These are phyloP conservation scores for Cataglyphis livida DNA, from an alignment of 2,888 invertebrate genomes.

Conservation along the genomic window DNA sequence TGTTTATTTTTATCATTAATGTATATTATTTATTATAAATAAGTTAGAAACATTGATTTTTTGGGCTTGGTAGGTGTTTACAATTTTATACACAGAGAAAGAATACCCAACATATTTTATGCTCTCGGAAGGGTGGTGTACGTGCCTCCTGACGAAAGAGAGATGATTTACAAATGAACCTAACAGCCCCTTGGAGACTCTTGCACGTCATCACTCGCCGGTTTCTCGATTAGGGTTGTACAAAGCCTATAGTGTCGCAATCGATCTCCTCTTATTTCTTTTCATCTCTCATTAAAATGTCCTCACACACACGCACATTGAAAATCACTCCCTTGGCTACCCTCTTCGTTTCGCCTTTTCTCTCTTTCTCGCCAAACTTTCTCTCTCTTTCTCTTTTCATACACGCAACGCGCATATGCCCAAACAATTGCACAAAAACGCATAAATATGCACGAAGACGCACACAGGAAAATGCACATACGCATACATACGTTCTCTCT, in stretches of 20 bases:
- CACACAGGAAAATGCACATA: slow-evolving; percentile 61
- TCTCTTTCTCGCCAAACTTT: slow-evolving; percentile 18
- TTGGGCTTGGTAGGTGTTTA: slow-evolving; percentile 84
- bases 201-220: slow-evolving; percentile 75
- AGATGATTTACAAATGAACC: slow-evolving; percentile 88
- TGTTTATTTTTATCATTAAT: slow-evolving; percentile 84
- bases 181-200: slow-evolving; percentile 81
- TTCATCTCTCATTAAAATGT: slow-evolving; percentile 67
- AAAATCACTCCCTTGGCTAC: slow-evolving; percentile 13
- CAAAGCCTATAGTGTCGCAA: slow-evolving; percentile 62
- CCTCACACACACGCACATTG: slow-evolving; percentile 45
- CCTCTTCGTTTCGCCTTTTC: neutral
- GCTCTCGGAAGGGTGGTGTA: slow-evolving; percentile 86
- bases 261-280: slow-evolving; percentile 43
- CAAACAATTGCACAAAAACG: slow-evolving; percentile 46
- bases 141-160: slow-evolving; percentile 86
- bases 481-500: slow-evolving; percentile 42
- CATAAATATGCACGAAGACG: slow-evolving; percentile 40
- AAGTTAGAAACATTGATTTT: slow-evolving; percentile 85
- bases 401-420: slow-evolving; percentile 10
- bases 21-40: slow-evolving; percentile 86
- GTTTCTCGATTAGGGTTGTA: slow-evolving; percentile 61
- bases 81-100: slow-evolving; percentile 85
- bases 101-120: slow-evolving; percentile 83
- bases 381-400: slow-evolving; percentile 30